These are phyloP conservation scores for Plutomurus gul DNA, from an alignment of 1,140 invertebrate genomes.

Conservation along the genomic window DNA sequence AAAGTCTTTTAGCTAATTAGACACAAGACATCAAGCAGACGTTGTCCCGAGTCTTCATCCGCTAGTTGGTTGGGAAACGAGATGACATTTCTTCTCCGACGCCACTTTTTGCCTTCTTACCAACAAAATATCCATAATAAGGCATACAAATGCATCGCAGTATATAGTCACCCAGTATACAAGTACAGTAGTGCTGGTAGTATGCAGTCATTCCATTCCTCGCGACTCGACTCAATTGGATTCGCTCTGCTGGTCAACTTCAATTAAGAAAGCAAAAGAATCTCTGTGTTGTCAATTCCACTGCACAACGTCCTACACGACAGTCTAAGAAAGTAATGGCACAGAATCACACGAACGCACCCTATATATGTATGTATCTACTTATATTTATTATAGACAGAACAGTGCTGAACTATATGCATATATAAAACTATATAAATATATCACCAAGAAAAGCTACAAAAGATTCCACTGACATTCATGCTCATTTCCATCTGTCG, in stretches of 20 bases:
- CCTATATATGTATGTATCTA: too few relatives aligned
- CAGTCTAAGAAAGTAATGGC: too few relatives aligned
- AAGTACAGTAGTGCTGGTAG: too few relatives aligned
- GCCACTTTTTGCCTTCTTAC: constrained; percentile 40
- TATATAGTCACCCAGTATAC: too few relatives aligned
- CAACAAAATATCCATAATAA: constrained; percentile 30
- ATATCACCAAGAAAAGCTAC: too few relatives aligned
- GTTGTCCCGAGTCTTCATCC: constrained; percentile 45
- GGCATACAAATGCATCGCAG: constrained; percentile 13
- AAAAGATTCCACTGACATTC: too few relatives aligned
- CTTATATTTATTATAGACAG: too few relatives aligned
- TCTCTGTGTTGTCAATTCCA: constrained; percentile 8
- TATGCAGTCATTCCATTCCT: not conserved
- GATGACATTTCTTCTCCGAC: constrained; percentile 44
- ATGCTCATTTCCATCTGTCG: too few relatives aligned
- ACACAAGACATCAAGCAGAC: constrained; percentile 49
- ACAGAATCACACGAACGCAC: not conserved
- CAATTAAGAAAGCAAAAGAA: not conserved
- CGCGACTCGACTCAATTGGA: constrained; percentile 36
- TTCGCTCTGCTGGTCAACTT: constrained; percentile 51
- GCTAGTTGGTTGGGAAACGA: constrained; percentile 39
- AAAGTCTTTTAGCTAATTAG: constrained; percentile 49
- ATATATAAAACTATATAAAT: too few relatives aligned
- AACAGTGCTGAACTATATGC: too few relatives aligned
- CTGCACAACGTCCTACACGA: not conserved